Conservation (phyloP, 2,113 vertebrate species). For the Rhinopomastus cyanomelas region DNA sequence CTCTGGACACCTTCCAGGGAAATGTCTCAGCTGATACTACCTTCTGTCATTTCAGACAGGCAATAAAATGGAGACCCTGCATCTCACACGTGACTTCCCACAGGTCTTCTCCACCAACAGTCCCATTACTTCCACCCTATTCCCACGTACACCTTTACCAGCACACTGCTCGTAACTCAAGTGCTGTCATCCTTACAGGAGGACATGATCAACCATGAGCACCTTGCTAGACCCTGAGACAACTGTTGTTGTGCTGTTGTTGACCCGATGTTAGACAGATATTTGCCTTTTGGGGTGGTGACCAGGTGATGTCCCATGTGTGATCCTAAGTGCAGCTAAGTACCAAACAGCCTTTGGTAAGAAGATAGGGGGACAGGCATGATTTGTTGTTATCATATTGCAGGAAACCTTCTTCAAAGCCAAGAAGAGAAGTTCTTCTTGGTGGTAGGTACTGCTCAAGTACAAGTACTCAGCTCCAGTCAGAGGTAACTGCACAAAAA, state of each 20-base stretch:
- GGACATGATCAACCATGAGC: neutral
- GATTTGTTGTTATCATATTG: neutral
- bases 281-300: neutral
- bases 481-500: neutral
- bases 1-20: too few relatives aligned
- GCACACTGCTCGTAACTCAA: neutral
- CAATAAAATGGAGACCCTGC: neutral
- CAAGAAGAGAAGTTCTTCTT: neutral
- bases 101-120: neutral
- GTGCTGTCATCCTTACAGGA: neutral
- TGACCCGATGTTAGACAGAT: neutral
- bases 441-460: neutral
- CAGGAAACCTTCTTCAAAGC: neutral
- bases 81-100: neutral
- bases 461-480: neutral
- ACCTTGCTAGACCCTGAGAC: neutral
- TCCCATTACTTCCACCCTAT: neutral
- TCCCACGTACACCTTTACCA: neutral
- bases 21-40: neutral
- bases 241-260: neutral
- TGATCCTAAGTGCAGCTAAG: neutral
- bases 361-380: neutral
- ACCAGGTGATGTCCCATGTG: rapidly evolving
- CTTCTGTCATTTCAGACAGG: neutral
- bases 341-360: neutral